Percentiles rank a stretch among this genome's conserved stretches.
Conservation (phyloP, 2,888 invertebrate genomes). For the Crepidodera aurea region DNA sequence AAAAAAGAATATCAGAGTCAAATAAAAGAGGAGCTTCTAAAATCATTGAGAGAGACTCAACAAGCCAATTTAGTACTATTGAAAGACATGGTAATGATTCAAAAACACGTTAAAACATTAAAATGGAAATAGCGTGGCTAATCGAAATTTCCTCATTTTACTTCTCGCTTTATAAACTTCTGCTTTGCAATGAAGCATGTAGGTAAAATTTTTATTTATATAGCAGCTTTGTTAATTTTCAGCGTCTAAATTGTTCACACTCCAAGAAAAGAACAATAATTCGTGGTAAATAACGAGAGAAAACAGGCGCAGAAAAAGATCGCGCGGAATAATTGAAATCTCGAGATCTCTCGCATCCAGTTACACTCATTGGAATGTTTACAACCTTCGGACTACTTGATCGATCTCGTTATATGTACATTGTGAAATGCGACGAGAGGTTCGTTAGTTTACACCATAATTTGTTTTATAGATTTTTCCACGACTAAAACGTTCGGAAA, state of each 20-base stretch:
- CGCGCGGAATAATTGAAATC: conserved; percentile 37
- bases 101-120: too few relatives aligned
- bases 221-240: background rate
- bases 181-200: too few relatives aligned
- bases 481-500: conserved; percentile 38
- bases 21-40: too few relatives aligned
- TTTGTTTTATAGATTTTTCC: conserved; percentile 45
- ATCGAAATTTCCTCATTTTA: too few relatives aligned
- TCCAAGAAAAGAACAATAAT: conserved; percentile 32
- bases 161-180: too few relatives aligned
- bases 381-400: conserved; percentile 42
- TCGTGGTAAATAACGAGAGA: conserved; percentile 33
- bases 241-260: conserved; percentile 22
- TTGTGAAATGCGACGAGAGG: conserved; percentile 43
- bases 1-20: too few relatives aligned
- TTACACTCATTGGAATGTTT: conserved; percentile 22
- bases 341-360: conserved; percentile 9
- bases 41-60: too few relatives aligned
- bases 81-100: too few relatives aligned
- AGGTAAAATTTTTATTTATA: background rate
- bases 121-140: too few relatives aligned
- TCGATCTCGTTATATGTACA: conserved; percentile 51
- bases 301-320: conserved; percentile 25
- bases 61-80: too few relatives aligned
- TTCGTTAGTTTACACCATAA: conserved; percentile 51